Conservation (phyloP, 2,797 vertebrate genomes). For the Phoebastria nigripes region DNA sequence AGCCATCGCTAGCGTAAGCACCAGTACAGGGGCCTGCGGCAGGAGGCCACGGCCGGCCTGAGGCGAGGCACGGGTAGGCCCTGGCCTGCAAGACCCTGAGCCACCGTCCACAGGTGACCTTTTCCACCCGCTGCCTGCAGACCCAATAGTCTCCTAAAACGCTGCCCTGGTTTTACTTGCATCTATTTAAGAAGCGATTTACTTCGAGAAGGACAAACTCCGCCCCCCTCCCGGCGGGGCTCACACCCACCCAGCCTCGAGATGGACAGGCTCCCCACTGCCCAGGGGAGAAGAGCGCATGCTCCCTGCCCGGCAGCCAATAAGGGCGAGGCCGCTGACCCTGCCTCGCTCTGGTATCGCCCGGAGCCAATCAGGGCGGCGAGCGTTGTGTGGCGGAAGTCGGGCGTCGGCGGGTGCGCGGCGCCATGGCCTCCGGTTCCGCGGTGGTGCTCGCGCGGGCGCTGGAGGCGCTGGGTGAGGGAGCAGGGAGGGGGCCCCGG, state of each 20-base stretch:
- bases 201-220: fast-evolving
- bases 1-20: fast-evolving
- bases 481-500: fast-evolving
- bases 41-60: fast-evolving
- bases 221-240: fast-evolving
- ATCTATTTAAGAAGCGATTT: fast-evolving
- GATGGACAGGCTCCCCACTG: fast-evolving
- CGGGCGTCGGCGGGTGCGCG: fast-evolving
- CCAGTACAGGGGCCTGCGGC: background rate
- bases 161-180: fast-evolving
- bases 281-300: background rate
- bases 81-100: too few species aligned
- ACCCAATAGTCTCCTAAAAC: fast-evolving
- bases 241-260: fast-evolving
- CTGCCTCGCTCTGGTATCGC: fast-evolving
- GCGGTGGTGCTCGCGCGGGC: fast-evolving
- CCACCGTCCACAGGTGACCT: fast-evolving
- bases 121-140: too few species aligned
- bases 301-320: background rate
- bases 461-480: background rate
- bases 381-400: background rate
- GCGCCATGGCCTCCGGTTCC: fast-evolving
- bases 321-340: background rate
- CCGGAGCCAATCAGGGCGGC: background rate
- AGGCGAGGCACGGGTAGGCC: fast-evolving